These are phyloP conservation scores for Parazoanthus atlanticus DNA, from an alignment of 92 coral and sea anemone genomes.

Conservation along the genomic window DNA sequence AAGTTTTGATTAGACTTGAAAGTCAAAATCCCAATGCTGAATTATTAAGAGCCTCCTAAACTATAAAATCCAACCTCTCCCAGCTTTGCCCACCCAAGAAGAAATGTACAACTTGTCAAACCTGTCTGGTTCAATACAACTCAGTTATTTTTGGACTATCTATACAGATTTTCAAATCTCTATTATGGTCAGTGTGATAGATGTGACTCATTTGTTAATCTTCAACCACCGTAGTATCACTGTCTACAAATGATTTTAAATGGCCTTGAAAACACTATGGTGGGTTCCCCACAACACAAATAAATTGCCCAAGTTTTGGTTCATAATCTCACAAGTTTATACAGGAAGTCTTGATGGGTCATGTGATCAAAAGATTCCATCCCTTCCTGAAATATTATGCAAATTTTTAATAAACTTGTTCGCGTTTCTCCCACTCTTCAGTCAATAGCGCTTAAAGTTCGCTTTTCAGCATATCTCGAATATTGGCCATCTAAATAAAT, in stretches of 20 bases:
- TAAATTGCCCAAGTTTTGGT: conserved; percentile 20
- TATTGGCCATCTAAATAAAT: conserved; percentile 26
- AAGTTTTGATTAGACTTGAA: conserved; percentile 56
- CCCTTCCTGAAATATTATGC: conserved; percentile 77
- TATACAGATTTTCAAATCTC: conserved; percentile 20
- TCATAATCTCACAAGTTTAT: neutral
- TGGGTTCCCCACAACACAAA: conserved; percentile 1
- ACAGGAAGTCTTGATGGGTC: conserved; percentile 47
- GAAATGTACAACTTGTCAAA: conserved; percentile 18
- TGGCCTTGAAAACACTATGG: neutral
- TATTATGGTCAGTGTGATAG: neutral
- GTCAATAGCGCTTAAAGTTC: conserved; percentile 37
- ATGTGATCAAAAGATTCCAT: conserved; percentile 71
- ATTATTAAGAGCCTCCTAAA: neutral
- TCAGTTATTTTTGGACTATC: neutral
- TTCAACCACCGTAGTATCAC: neutral
- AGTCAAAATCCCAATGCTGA: conserved; percentile 43
- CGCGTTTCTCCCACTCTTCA: conserved; percentile 44
- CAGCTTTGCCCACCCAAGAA: conserved; percentile 40
- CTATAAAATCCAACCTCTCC: neutral
- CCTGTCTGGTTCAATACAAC: conserved; percentile 16
- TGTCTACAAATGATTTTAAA: neutral
- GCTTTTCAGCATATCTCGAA: conserved; percentile 27
- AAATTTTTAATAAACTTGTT: conserved; percentile 63
- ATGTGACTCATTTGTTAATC: neutral